Conservation (phyloP, 35 echinoderm and acorn worm genomes). For the Apostichopus japonicus region DNA sequence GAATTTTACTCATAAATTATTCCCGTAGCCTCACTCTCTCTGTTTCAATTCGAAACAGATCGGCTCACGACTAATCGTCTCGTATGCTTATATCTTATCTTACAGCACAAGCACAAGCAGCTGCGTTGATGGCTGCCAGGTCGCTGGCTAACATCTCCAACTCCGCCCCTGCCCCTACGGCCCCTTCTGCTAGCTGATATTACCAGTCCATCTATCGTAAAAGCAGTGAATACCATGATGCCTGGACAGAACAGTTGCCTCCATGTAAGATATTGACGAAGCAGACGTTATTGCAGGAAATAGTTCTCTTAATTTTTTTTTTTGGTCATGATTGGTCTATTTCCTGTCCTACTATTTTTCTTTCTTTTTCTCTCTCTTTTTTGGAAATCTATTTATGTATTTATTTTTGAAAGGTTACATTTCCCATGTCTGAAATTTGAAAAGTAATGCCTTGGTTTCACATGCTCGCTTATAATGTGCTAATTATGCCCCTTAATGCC, state of each 20-base stretch:
- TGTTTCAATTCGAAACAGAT: background rate
- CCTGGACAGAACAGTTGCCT: conserved; percentile 31
- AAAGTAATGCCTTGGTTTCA: background rate
- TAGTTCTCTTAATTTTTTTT: background rate
- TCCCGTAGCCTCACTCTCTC: background rate
- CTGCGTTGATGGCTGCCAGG: conserved; percentile 47
- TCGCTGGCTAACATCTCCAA: conserved; percentile 56
- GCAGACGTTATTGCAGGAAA: background rate
- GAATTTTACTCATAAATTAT: background rate
- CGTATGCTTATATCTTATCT: background rate
- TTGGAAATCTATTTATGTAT: background rate
- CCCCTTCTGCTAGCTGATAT: conserved; percentile 29
- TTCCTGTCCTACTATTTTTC: background rate
- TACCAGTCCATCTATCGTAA: background rate
- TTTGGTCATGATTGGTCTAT: background rate
- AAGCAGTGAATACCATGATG: conserved; percentile 26
- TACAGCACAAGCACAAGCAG: conserved; percentile 31
- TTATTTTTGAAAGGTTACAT: background rate
- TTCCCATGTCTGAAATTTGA: background rate
- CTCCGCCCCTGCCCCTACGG: conserved; percentile 12
- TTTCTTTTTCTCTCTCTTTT: background rate
- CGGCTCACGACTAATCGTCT: background rate
- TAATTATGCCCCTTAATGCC: background rate
- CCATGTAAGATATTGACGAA: conserved; percentile 7
- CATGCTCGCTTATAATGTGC: background rate